phyloP scores from a whole-genome alignment of 2,797 vertebrate genomes.

The Hirundo rustica region DNA sequence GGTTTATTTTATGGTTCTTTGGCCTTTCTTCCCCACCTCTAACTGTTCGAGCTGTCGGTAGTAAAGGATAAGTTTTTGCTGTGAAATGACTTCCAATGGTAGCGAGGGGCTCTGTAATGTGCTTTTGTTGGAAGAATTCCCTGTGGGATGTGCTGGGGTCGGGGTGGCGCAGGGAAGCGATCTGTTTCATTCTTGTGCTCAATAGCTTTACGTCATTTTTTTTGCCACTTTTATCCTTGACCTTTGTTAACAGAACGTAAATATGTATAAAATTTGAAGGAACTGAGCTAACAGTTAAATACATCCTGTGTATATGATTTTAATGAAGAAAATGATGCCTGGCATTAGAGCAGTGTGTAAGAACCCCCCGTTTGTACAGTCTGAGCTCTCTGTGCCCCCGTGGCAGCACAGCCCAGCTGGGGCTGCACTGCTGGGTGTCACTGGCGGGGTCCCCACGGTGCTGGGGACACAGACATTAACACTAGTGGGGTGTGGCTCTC shows the following conservation, averaged over 20 bases:
- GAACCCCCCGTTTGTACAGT: slow-evolving; percentile 82
- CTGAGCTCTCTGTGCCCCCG: slow-evolving; percentile 54
- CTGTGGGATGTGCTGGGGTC: slow-evolving; percentile 4
- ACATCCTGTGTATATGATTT: slow-evolving; percentile 95
- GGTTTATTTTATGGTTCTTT: slow-evolving; percentile 76
- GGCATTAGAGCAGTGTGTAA: slow-evolving; percentile 80
- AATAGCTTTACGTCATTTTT: slow-evolving; percentile 72
- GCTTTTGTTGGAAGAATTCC: slow-evolving; percentile 56
- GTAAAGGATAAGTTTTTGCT: slow-evolving; percentile 72
- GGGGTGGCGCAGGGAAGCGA: slow-evolving; percentile 52
- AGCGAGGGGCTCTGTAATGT: slow-evolving; percentile 67
- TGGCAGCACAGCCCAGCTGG: not conserved
- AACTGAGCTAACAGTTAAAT: slow-evolving; percentile 91
- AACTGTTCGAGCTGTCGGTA: slow-evolving; percentile 71
- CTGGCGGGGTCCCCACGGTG: not conserved
- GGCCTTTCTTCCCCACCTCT: slow-evolving; percentile 71
- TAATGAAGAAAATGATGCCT: slow-evolving; percentile 91
- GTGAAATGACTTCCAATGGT: slow-evolving; percentile 68
- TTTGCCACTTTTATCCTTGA: slow-evolving; percentile 83
- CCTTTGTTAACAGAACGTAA: slow-evolving; percentile 84
- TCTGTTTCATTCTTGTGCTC: slow-evolving; percentile 61
- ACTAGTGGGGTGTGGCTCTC: slow-evolving; percentile 68
- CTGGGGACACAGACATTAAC: slow-evolving; percentile 32
- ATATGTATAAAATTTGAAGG: slow-evolving; percentile 96
- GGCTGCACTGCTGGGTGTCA: slow-evolving; percentile 22